Base-by-base conservation (phyloP, 2,888 invertebrate species). In the Acanthococcus lagerstroemiae region DNA sequence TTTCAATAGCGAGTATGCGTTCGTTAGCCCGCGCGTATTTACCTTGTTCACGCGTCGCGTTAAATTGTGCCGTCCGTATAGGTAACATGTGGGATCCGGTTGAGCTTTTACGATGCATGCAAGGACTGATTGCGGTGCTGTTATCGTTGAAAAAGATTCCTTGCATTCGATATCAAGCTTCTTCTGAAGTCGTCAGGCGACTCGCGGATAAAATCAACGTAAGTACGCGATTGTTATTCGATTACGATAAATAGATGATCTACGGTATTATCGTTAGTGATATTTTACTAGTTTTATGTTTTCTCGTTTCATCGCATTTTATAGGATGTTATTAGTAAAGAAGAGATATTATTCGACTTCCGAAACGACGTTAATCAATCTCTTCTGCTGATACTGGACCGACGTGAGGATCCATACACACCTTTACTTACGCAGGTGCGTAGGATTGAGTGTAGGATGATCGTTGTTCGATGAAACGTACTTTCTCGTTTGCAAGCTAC, bases 361-460 rank as follows among this genome's bases (percentile, higher is more conserved):
- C 85, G 86, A 66, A 72, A 77, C 60, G 83, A 83, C n/a, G 77
- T 81, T 54, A 52, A 52, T 52, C 52, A 17, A 22, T 52, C 95
- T 0, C 78, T 94, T 69, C 77, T 99, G 67, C 77, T 99, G 30
- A 87, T 99, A 69, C 75, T 99, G 44, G 99, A 99, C 76, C 81
- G 99, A 70, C 81, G 91, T 71, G 92, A 92, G 75, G 99, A 99
- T 78, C 90, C 95, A 0, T 88, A 97, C 6, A 96, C 99, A 0
- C 99, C 99, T 0, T 78, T 99, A 65, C 78, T 99, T 27, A 95
- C 91, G 77, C 91, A 90, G 80, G 86, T 84, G 69, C 65, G 55
- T 50, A 52, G 21, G 24, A 45, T 54, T 55, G 2, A 37, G 12
- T 37, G 12, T 22, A 17, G 21, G 15, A 21, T 52, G 21, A 48